Evolutionary conservation across 2,888 invertebrate species (phyloP), one percentile per base, ranked within the genome.

Genomic region (Gisinianus flammeolus): DNA sequence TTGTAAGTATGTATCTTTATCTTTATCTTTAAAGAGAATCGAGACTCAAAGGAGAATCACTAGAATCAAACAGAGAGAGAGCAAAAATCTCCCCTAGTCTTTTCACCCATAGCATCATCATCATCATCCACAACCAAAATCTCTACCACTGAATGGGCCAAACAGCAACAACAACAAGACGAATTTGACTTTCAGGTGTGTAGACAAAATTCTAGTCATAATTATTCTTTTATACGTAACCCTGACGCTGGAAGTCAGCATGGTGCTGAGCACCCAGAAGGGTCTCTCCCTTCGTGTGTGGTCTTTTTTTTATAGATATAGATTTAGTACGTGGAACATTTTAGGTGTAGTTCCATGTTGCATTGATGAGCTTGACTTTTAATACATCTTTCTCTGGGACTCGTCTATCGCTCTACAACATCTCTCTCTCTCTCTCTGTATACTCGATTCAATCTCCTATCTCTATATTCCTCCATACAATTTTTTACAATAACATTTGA

Each of bases 281-380:
- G 82, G 79, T 80, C 82, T 74, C 75, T 73, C 77, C 77, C 79
- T 79, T 81, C 81, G 81, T 82, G 82, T 82, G 82, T 82, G 82
- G 82, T 82, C 82, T 80, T 81, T 77, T 77, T 81, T n/a, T n/a
- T n/a, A n/a, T n/a, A n/a, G n/a, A n/a, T n/a, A n/a, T n/a, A n/a
- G n/a, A n/a, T n/a, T n/a, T n/a, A n/a, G n/a, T n/a, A n/a, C n/a
- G n/a, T n/a, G n/a, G n/a, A n/a, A n/a, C n/a, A n/a, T n/a, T n/a
- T n/a, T n/a, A n/a, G n/a, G n/a, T n/a, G n/a, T n/a, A n/a, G n/a
- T n/a, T n/a, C n/a, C n/a, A n/a, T 79, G 64, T 62, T 77, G 54
- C 74, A 52, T 66, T 31, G 31, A 72, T 62, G 33, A 70, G 44
- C 54, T 70, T 70, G 44, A 70, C 54, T 70, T 70, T 68, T n/a